Percentiles rank a stretch among this genome's conserved stretches.
Evolutionary conservation across 1,140 invertebrate genomes (phyloP).

Genomic region (Elysia chlorotica): DNA sequence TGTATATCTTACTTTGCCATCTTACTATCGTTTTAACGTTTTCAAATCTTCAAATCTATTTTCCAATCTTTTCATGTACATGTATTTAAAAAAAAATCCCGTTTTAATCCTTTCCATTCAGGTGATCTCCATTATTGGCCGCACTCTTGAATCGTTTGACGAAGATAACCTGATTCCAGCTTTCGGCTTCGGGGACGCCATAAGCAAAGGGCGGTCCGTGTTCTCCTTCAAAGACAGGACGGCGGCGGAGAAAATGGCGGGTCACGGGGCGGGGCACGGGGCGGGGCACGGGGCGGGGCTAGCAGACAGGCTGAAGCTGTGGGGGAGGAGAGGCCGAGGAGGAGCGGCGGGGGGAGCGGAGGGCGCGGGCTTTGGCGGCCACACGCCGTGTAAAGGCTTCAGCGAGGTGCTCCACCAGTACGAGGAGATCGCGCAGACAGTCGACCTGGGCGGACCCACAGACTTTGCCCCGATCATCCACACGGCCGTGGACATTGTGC

Average conservation of each 20-base stretch:
- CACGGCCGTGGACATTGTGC: slow-evolving; percentile 63
- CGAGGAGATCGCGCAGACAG: slow-evolving; percentile 43
- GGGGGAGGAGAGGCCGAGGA: too few relatives aligned
- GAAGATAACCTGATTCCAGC: slow-evolving; percentile 61
- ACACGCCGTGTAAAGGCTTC: slow-evolving; percentile 62
- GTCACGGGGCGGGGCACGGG: too few relatives aligned
- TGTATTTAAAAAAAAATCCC: too few relatives aligned
- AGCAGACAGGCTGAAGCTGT: too few relatives aligned
- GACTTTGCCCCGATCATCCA: slow-evolving; percentile 66
- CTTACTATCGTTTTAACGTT: too few relatives aligned
- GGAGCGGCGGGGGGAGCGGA: too few relatives aligned
- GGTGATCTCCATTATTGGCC: slow-evolving; percentile 63
- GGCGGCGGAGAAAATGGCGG: too few relatives aligned
- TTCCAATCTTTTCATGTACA: too few relatives aligned
- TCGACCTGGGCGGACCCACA: slow-evolving; percentile 64
- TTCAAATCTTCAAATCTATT: too few relatives aligned
- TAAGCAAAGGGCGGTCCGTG: slow-evolving; percentile 59
- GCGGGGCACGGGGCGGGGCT: too few relatives aligned
- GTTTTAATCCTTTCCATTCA: not conserved
- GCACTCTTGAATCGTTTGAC: slow-evolving; percentile 64
- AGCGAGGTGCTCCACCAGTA: slow-evolving; percentile 60
- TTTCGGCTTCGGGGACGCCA: slow-evolving; percentile 65
- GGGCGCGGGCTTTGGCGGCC: too few relatives aligned
- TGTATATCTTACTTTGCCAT: too few relatives aligned
- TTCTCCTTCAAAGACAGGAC: slow-evolving; percentile 58